Evolutionary conservation across 2,888 invertebrate genomes (phyloP), one percentile per base, ranked within the genome.

Genomic region (Peribatodes rhomboidaria): DNA sequence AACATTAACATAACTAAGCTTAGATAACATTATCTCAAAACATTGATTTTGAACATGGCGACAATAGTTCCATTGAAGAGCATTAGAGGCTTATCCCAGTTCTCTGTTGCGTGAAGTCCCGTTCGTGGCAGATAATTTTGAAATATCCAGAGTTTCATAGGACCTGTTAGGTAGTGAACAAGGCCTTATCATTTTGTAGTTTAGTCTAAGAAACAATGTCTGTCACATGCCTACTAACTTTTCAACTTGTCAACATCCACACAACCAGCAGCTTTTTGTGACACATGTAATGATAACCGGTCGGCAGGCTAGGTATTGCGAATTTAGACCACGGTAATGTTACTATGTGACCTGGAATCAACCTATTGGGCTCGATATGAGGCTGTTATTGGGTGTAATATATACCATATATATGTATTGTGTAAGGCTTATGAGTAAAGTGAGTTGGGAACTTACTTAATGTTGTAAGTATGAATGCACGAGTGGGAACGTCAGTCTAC

Each of bases 211-310:
- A 16, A 41, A 16, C 9, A 16, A 16, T 16, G 9, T 14, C 8
- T 41, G 18, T 16, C 41, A 16, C 8, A 16, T 18, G 2, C 10
- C 0, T 22, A 35, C 35, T 60, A 14, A 14, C 44, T 58, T 57
- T 52, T 50, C 49, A 55, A 46, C 31, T 47, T 61, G 35, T 57
- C 60, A 61, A 52, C 22, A 47, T 52, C 22, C 60, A 41, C 44
- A 46, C 33, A 39, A 27, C 27, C 52, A 35, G 46, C 37, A 31
- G 37, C 37, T 58, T 58, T 66, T 61, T 63, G 41, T 53, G 46
- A 47, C 11, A 53, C 9, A 53, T 54, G 59, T 53, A 69, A 58
- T 65, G 67, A 60, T 61, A 71, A 72, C 72, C 70, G 70, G 72
- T 72, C 69, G 62, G 50, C 53, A 49, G 37, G 39, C 60, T 65